Evolutionary conservation across 2,797 vertebrate species (phyloP).

Genomic region (Sandelia bainsii): DNA sequence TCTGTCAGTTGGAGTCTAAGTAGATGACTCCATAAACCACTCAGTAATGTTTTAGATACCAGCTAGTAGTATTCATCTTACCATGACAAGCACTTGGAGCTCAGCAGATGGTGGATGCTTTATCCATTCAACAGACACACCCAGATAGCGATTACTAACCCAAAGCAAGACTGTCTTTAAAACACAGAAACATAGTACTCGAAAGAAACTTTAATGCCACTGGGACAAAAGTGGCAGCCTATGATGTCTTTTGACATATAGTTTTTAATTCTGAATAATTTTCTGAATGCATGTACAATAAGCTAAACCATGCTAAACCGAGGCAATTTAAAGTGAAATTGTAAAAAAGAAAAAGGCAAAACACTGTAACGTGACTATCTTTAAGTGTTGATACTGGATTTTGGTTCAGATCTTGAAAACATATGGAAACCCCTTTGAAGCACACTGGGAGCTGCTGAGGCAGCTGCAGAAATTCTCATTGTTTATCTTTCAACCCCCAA

Average conservation of each 20-base stretch:
- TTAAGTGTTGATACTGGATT: slow-evolving; percentile 67
- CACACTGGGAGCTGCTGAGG: slow-evolving; percentile 73
- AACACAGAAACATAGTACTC: slow-evolving; percentile 37
- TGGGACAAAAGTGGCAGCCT: slow-evolving; percentile 29
- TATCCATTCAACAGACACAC: slow-evolving; percentile 60
- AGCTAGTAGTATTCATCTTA: slow-evolving; percentile 61
- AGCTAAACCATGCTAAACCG: slow-evolving; percentile 8
- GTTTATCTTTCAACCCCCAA: slow-evolving; percentile 81
- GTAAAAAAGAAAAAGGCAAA: not conserved
- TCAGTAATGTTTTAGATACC: slow-evolving; percentile 66
- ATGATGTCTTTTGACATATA: slow-evolving; percentile 24
- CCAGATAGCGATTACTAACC: slow-evolving; percentile 58
- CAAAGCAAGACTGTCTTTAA: slow-evolving; percentile 26
- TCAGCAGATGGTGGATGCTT: slow-evolving; percentile 66
- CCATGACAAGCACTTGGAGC: slow-evolving; percentile 58
- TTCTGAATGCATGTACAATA: not conserved
- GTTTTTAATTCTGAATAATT: slow-evolving; percentile 23
- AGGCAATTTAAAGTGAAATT: slow-evolving; percentile 37
- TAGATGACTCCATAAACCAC: slow-evolving; percentile 63
- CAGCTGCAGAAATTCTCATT: slow-evolving; percentile 75
- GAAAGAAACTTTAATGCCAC: slow-evolving; percentile 19
- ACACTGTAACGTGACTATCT: slow-evolving; percentile 13
- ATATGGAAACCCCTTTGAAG: slow-evolving; percentile 80
- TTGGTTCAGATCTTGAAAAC: slow-evolving; percentile 78
- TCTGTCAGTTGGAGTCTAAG: slow-evolving; percentile 43